Evolutionary conservation across 2,888 invertebrate genomes (phyloP), one percentile per base, ranked within the genome.

Genomic region (Hofmannophila pseudospretella): DNA sequence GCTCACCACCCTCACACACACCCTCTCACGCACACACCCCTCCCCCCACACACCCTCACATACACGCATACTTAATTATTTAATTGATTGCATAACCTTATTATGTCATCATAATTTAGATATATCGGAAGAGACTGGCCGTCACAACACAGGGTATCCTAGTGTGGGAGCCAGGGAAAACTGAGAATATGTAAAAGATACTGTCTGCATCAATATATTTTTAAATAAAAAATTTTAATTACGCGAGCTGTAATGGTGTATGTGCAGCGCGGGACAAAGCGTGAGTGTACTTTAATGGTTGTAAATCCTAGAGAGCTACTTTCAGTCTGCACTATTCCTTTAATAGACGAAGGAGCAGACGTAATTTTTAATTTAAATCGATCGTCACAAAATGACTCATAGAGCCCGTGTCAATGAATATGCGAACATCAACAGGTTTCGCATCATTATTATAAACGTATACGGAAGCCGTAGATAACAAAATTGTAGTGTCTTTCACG

Each of bases 231-330:
- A n/a, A n/a, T n/a, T n/a, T n/a, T n/a, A n/a, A n/a, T n/a, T n/a
- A n/a, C n/a, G n/a, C n/a, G 35, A 11, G 35, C 35, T 3, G 11
- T 29, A 2, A 35, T n/a, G 3, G 27, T 26, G 11, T 34, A 34
- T 2, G 9, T 4, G 11, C 34, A 34, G 16, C 34, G 34, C 7
- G 26, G 8, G 10, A 27, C 34, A 16, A 34, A 34, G 8, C 34
- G 34, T 25, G 34, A 34, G 8, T 25, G 16, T n/a, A 34, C 27
- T 9, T 14, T 27, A 11, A 34, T 16, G 3, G 11, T 4, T 8
- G 27, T 16, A 3, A 26, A 27, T n/a, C 26, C 34, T n/a, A 34
- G 22, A 7, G 34, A 26, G 4, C 7, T n/a, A 11, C 27, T 34
- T 26, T 28, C 20, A 8, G 29, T 13, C 13, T 20, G 14, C 3